Evolutionary conservation across 2,888 invertebrate species (phyloP).

Genomic region (Hirtodrosophila confusa): DNA sequence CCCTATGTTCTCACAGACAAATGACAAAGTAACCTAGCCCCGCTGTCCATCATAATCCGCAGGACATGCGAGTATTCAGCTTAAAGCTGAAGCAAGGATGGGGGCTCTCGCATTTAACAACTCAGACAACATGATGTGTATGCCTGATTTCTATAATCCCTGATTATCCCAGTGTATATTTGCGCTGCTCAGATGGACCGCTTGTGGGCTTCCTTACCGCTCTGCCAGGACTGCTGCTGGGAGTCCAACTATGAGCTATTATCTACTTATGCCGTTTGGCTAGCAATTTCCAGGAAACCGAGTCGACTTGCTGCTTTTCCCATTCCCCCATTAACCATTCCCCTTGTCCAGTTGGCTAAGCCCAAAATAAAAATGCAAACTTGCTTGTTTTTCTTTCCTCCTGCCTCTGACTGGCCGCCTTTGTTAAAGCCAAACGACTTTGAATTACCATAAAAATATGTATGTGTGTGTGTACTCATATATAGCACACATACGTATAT

Average conservation of each 20-base stretch:
- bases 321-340: not conserved
- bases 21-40: not conserved
- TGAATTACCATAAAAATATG: conserved; percentile 58
- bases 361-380: conserved; percentile 47
- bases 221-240: not conserved
- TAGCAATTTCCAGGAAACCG: conserved; percentile 42
- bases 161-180: conserved; percentile 45
- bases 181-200: conserved; percentile 18
- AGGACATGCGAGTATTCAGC: not conserved
- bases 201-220: conserved; percentile 9
- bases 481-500: not conserved
- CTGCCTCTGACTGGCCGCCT: conserved; percentile 3
- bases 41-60: not conserved
- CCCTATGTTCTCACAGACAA: no score
- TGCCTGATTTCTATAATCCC: conserved; percentile 40
- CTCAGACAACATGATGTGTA: conserved; percentile 14
- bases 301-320: not conserved
- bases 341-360: not conserved
- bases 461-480: not conserved
- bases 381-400: conserved; percentile 27
- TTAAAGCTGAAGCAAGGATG: not conserved
- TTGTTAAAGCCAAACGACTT: conserved; percentile 46
- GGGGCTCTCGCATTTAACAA: conserved; percentile 18
- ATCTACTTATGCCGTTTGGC: conserved; percentile 58
- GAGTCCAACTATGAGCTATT: conserved; percentile 39